Percentiles rank a stretch among this genome's conserved stretches.
phyloP scores from a whole-genome alignment of 2,113 vertebrate species.

The Himantopus leucocephalus region DNA sequence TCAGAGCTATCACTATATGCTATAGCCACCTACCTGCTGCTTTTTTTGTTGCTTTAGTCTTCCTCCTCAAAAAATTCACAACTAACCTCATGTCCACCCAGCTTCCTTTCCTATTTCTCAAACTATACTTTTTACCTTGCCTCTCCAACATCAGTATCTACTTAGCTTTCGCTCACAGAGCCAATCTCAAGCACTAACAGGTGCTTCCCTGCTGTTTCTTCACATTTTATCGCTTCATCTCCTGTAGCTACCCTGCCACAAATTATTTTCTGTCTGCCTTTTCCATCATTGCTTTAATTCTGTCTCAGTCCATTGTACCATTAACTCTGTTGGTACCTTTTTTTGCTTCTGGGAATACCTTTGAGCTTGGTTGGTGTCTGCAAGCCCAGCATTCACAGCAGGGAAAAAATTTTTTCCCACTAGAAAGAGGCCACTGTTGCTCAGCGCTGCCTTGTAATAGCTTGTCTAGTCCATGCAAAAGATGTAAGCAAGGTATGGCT shows the following conservation, averaged over 20 bases:
- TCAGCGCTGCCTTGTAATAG: background rate
- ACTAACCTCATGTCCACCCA: background rate
- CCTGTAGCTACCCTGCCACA: background rate
- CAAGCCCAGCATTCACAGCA: background rate
- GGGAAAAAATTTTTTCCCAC: background rate
- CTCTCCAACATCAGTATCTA: background rate
- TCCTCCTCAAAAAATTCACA: background rate
- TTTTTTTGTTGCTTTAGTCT: background rate
- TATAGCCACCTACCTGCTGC: background rate
- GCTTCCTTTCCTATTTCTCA: background rate
- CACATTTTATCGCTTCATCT: background rate
- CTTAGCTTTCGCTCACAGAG: background rate
- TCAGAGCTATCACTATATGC: background rate
- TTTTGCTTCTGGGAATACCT: background rate
- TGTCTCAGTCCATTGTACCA: background rate
- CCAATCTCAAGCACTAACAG: background rate
- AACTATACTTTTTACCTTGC: background rate
- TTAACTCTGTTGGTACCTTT: background rate
- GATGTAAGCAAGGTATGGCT: background rate
- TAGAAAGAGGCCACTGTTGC: background rate
- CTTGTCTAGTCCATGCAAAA: background rate
- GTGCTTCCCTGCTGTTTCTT: background rate
- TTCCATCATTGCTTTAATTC: background rate
- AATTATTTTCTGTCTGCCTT: constrained; percentile 26
- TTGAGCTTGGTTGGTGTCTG: background rate